Conservation (phyloP, 2,888 invertebrate species). For the Kuschelorhynchus macadamiae region DNA sequence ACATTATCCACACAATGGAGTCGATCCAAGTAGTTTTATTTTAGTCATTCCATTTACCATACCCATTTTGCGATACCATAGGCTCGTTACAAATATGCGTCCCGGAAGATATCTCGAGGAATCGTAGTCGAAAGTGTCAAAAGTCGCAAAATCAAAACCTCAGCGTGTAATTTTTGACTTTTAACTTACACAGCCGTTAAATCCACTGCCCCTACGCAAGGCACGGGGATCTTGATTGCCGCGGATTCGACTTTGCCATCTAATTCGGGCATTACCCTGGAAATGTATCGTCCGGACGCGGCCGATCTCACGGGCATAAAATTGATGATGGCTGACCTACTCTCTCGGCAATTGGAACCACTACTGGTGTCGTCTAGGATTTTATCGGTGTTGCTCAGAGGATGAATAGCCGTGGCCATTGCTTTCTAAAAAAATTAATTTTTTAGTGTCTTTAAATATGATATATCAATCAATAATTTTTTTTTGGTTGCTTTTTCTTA, state of each 20-base stretch:
- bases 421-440: conserved; percentile 49
- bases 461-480: background rate
- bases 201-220: conserved; percentile 52
- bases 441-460: too few species aligned
- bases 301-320: conserved; percentile 46
- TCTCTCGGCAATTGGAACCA: conserved; percentile 28
- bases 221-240: conserved; percentile 50
- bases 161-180: too few species aligned
- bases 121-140: too few species aligned
- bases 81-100: too few species aligned
- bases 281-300: conserved; percentile 36
- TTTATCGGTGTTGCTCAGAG: conserved; percentile 47
- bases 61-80: too few species aligned
- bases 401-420: conserved; percentile 48
- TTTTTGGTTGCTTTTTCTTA: too few species aligned
- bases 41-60: too few species aligned
- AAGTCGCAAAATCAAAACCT: too few species aligned
- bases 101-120: too few species aligned
- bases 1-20: too few species aligned
- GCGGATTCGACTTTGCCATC: conserved; percentile 49
- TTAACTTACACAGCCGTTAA: conserved; percentile 51
- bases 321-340: conserved; percentile 45
- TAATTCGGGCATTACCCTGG: conserved; percentile 53
- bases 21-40: too few species aligned
- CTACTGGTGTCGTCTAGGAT: conserved; percentile 48